Conservation (phyloP, 2,888 invertebrate genomes). For the Sipha maydis region DNA sequence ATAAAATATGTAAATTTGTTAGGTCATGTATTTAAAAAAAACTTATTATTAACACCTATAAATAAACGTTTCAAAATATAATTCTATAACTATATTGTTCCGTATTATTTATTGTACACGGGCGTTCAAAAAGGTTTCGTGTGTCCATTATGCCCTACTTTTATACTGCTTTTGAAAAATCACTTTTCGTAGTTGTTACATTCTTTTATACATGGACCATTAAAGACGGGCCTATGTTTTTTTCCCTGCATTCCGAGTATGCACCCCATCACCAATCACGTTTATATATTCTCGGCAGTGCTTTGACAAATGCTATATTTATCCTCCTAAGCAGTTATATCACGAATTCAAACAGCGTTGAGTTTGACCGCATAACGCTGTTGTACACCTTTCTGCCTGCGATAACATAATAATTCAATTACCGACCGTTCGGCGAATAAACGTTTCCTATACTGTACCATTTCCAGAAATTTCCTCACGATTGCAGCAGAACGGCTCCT, state of each 20-base stretch:
- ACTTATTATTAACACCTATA: too few species aligned
- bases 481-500: conserved; percentile 14
- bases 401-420: conserved; percentile 56
- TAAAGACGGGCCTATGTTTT: background rate
- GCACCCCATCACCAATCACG: background rate
- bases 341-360: conserved; percentile 34
- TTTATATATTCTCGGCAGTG: conserved; percentile 9
- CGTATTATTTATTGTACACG: background rate
- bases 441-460: conserved; percentile 22
- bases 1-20: too few species aligned
- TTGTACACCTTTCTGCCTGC: conserved; percentile 30
- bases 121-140: background rate
- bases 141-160: background rate
- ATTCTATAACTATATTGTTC: too few species aligned
- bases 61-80: too few species aligned
- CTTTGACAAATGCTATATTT: conserved; percentile 44
- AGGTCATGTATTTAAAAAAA: too few species aligned
- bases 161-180: conserved; percentile 33
- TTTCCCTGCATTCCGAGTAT: background rate
- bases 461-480: conserved; percentile 20
- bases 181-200: background rate
- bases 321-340: conserved; percentile 7
- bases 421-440: conserved; percentile 16
- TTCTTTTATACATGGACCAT: conserved; percentile 5
- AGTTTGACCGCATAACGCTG: conserved; percentile 23